Evolutionary conservation across 2,113 vertebrate genomes (phyloP).

Genomic region (Hucho hucho): DNA sequence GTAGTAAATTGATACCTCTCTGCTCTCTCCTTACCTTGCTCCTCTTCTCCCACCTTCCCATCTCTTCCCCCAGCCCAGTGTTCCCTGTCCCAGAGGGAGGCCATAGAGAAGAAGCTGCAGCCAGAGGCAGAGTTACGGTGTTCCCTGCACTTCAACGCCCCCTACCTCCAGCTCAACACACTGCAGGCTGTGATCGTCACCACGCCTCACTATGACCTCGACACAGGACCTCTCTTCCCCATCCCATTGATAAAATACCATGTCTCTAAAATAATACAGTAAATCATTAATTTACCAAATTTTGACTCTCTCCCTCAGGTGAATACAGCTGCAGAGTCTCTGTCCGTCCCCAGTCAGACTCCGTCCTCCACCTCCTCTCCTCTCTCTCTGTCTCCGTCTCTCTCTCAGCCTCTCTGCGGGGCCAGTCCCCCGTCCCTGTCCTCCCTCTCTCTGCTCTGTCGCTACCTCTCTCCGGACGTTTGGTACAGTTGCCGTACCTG

Average conservation of each 20-base stretch:
- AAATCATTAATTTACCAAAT: not conserved
- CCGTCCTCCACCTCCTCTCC: slow-evolving; percentile 33
- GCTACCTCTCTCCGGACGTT: slow-evolving; percentile 14
- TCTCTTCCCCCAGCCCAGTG: slow-evolving; percentile 62
- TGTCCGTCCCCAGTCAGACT: slow-evolving; percentile 18
- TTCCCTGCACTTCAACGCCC: slow-evolving; percentile 58
- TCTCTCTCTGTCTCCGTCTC: slow-evolving; percentile 19
- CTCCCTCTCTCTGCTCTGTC: not conserved
- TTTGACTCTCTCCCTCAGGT: slow-evolving; percentile 19
- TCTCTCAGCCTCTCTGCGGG: slow-evolving; percentile 19
- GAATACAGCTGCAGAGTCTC: slow-evolving; percentile 30
- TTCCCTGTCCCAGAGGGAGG: slow-evolving; percentile 49
- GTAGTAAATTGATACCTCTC: not conserved
- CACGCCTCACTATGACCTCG: slow-evolving; percentile 4
- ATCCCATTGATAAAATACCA: not conserved
- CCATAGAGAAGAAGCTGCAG: slow-evolving; percentile 46
- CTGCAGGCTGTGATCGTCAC: slow-evolving; percentile 27
- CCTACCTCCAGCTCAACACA: slow-evolving; percentile 35
- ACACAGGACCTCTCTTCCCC: not conserved
- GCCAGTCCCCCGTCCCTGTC: slow-evolving; percentile 10
- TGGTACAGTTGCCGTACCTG: slow-evolving; percentile 16
- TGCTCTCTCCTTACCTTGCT: slow-evolving; percentile 4
- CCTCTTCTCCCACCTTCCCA: slow-evolving; percentile 29
- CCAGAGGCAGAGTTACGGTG: slow-evolving; percentile 54
- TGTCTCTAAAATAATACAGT: not conserved